These are phyloP conservation scores for Melanaphis sacchari DNA, from an alignment of 1,140 invertebrate species.

Conservation along the genomic window DNA sequence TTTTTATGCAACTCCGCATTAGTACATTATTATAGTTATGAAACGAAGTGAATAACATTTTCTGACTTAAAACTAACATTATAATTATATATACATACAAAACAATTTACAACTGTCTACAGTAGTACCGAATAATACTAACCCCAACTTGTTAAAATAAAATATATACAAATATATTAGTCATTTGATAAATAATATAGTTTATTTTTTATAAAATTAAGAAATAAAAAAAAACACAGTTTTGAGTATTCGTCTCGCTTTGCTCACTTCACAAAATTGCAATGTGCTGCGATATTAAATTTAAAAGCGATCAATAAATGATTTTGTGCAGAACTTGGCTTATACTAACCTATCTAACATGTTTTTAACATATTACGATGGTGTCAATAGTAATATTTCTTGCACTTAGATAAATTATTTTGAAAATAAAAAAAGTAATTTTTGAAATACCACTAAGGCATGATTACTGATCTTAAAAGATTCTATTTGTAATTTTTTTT, in stretches of 20 bases:
- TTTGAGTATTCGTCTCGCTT: neutral
- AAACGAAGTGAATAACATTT: neutral
- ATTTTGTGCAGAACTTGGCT: neutral
- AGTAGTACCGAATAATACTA: neutral
- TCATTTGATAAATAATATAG: neutral
- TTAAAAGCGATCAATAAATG: constrained; percentile 6
- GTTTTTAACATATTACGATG: neutral
- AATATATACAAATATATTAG: neutral
- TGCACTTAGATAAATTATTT: neutral
- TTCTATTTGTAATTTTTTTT: neutral
- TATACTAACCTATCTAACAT: neutral
- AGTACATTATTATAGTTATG: neutral
- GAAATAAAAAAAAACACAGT: neutral
- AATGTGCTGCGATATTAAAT: neutral
- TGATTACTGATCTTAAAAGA: neutral
- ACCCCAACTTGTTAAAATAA: neutral
- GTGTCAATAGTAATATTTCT: neutral
- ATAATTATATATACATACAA: neutral
- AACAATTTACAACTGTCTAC: neutral
- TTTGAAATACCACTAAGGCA: neutral
- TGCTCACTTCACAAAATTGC: neutral
- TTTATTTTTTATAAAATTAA: neutral
- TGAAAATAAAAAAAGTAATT: neutral
- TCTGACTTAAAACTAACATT: neutral
- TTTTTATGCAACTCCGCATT: neutral